Evolutionary conservation across 1,140 invertebrate genomes (phyloP).

Genomic region (Helicoverpa zea): DNA sequence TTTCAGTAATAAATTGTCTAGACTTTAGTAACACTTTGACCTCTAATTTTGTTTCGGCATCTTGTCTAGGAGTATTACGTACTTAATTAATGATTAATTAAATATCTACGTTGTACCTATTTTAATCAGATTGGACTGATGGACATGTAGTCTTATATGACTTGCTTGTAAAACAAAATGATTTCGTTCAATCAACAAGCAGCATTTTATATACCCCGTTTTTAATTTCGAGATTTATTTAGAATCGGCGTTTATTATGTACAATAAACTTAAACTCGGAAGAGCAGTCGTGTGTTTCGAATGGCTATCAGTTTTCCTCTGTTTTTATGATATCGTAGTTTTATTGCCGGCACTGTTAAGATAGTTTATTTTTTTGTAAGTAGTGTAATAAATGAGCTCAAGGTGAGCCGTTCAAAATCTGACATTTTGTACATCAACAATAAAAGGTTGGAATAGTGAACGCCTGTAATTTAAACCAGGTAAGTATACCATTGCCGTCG

Average conservation of each 20-base stretch:
- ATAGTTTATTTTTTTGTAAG: background rate
- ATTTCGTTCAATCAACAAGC: no score
- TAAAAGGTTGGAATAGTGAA: background rate
- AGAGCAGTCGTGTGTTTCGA: background rate
- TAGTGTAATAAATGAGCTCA: background rate
- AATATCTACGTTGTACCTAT: no score
- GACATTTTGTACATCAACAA: background rate
- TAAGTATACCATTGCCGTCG: no score
- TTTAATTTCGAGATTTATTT: background rate
- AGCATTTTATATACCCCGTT: background rate
- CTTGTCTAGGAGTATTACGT: no score
- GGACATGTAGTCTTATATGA: no score
- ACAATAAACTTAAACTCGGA: slow-evolving; percentile 10
- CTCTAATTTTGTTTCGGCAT: no score
- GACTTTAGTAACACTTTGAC: no score
- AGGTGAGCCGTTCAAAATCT: background rate
- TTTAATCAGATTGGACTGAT: no score
- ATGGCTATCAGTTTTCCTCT: slow-evolving; percentile 34
- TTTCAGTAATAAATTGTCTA: no score
- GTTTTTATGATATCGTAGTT: slow-evolving; percentile 31
- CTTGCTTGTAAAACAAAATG: no score
- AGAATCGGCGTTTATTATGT: background rate
- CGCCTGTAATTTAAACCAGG: no score
- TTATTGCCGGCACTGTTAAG: slow-evolving; percentile 32
- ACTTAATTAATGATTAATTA: no score